Conservation (phyloP, 2,888 invertebrate species). For the Habrosyne pyritoides region DNA sequence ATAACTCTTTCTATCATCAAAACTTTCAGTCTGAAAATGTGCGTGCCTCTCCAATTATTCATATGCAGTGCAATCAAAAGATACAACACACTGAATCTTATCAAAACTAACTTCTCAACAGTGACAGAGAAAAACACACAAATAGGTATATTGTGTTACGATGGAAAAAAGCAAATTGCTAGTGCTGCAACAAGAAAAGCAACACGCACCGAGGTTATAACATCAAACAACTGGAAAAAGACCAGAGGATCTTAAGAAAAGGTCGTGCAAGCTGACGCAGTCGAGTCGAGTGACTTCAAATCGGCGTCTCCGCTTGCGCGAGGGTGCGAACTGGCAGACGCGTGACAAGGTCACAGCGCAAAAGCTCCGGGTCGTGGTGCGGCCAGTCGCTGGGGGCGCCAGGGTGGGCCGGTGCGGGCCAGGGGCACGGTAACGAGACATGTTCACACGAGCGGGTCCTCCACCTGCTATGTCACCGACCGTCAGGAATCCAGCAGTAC, state of each 20-base stretch:
- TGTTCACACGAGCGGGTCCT: slow-evolving; percentile 49
- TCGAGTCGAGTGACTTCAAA: slow-evolving; percentile 15
- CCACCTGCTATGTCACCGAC: slow-evolving; percentile 62
- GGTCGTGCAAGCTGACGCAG: slow-evolving; percentile 21
- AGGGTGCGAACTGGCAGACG: slow-evolving; percentile 18
- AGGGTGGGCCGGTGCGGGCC: slow-evolving; percentile 28
- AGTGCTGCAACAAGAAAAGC: slow-evolving; percentile 32
- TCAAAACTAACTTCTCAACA: slow-evolving; percentile 1
- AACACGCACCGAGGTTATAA: slow-evolving; percentile 20
- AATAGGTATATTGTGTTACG: slow-evolving; percentile 8
- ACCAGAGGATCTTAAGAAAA: background rate
- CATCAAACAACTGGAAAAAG: slow-evolving; percentile 4
- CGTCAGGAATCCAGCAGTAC: slow-evolving; percentile 91
- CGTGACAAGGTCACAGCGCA: slow-evolving; percentile 2
- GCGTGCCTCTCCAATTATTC: slow-evolving; percentile 25
- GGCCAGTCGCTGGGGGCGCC: slow-evolving; percentile 24
- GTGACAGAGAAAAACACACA: slow-evolving; percentile 12
- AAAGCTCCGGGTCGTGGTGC: slow-evolving; percentile 12
- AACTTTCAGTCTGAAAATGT: slow-evolving; percentile 49
- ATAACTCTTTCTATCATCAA: slow-evolving; percentile 16
- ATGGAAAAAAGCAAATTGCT: slow-evolving; percentile 22
- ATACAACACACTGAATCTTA: slow-evolving; percentile 4
- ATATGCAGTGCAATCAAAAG: slow-evolving; percentile 3
- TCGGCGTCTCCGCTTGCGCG: slow-evolving; percentile 12
- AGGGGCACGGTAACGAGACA: slow-evolving; percentile 10